Evolutionary conservation across 2,113 vertebrate species (phyloP), one percentile per base, ranked within the genome.

Genomic region (Zeus faber): DNA sequence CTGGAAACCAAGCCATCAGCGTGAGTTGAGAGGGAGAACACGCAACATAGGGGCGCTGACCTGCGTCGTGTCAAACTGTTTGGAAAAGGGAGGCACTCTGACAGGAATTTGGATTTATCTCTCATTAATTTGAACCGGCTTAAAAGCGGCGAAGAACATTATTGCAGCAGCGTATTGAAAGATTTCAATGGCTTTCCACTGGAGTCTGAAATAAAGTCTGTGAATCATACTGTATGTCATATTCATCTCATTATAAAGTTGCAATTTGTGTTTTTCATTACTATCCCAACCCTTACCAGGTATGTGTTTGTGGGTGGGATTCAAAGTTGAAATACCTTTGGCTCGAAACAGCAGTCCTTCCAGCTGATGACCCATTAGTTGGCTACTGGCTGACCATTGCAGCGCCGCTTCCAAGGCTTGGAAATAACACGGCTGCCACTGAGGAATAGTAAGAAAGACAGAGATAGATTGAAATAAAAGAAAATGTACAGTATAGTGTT

Each of bases 361-460:
- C 9, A 56, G 48, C 39, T 70, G 49, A 77, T 59, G 24, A 57
- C 18, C 35, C 26, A 46, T 70, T 70, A 78, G 39, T 67, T 16
- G 44, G n/a, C 27, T 27, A 24, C 57, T 55, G 17, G 49, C 41
- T 74, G 51, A 68, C 67, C 59, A 1, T 52, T 3, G 58, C 37
- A 46, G n/a, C 51, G 27, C 65, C 49, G 46, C 29, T 14, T 58
- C 54, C 48, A 48, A 49, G 64, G 43, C 43, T 70, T 20, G 57
- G 21, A 80, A 73, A 79, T 69, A 67, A 62, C 58, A 62, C 37
- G 49, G 22, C 37, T 54, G 47, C 3, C 74, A 72, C 50, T 27
- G 29, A 64, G 65, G 57, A 55, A 49, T 65, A 51, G 54, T 65
- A 51, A 55, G 3, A 9, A 0, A 7, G 10, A 20, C 5, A 22